Percentiles rank a stretch among this genome's conserved stretches.
Conservation (phyloP, 2,888 invertebrate species). For the Cerceris ruficornis region DNA sequence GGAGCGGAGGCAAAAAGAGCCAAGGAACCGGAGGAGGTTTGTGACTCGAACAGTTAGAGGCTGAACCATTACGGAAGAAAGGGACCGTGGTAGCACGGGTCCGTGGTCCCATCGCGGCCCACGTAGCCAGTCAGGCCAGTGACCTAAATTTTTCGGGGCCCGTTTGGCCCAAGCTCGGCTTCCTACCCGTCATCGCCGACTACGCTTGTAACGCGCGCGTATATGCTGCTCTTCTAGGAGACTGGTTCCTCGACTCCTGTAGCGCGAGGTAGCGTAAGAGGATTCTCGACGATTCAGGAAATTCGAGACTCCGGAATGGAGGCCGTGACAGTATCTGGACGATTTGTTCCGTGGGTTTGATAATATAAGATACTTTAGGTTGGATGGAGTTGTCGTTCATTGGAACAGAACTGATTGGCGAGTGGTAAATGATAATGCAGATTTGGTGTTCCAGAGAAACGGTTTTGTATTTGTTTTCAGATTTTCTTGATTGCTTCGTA, state of each 20-base stretch:
- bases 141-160: slow-evolving; percentile 78
- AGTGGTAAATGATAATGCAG: background rate
- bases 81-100: slow-evolving; percentile 33
- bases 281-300: slow-evolving; percentile 39
- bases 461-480: no score
- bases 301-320: slow-evolving; percentile 30
- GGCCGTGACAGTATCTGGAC: slow-evolving; percentile 1
- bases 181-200: slow-evolving; percentile 42
- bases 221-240: slow-evolving; percentile 40
- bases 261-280: slow-evolving; percentile 43
- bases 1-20: slow-evolving; percentile 16
- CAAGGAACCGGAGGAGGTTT: slow-evolving; percentile 36
- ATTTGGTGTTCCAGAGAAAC: background rate
- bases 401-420: no score
- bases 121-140: slow-evolving; percentile 71
- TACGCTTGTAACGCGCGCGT: slow-evolving; percentile 27
- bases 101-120: slow-evolving; percentile 49
- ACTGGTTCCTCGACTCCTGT: slow-evolving; percentile 41
- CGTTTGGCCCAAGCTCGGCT: slow-evolving; percentile 57
- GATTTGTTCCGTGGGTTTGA: background rate
- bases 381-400: no score
- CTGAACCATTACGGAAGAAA: slow-evolving; percentile 47
- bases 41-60: slow-evolving; percentile 52
- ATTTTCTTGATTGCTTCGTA: no score
- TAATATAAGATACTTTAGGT: background rate